Evolutionary conservation across 2,113 vertebrate genomes (phyloP), one percentile per base, ranked within the genome.

Genomic region (Lophius piscatorius): DNA sequence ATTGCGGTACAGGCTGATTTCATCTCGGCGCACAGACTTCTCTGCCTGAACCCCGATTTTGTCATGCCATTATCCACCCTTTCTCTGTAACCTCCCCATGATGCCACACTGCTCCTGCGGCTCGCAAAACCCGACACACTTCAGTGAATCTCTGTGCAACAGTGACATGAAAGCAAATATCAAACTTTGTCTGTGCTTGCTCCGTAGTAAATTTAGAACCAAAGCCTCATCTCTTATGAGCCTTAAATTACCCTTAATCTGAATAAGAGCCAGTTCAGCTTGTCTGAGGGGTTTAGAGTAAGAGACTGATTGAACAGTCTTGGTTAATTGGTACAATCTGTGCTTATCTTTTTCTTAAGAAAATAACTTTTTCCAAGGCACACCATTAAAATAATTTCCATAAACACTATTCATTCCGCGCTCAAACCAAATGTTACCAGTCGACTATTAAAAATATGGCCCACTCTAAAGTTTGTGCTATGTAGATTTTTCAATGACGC

Each of bases 321-420:
- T 61, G 45, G 24, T 29, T 40, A 23, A 65, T 14, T 18, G 49
- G 22, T 84, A 84, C 60, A 87, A 78, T 83, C 76, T 72, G 42
- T 68, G 11, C 38, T 64, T 57, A 9, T 47, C 18, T 24, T 42
- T 34, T 20, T 59, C 48, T 24, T 23, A 82, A 64, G 63, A 77
- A 82, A 75, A 83, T 76, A 63, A 54, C n/a, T 60, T 69, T 78
- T 68, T 65, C n/a, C 74, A 90, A 90, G 88, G 87, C 89, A 90
- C 89, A 69, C 85, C 76, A 65, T 82, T 70, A 68, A 70, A 82
- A 80, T 20, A 60, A 65, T 67, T 63, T 66, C 66, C 81, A 73
- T 71, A 68, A 77, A 66, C 62, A 65, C 78, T 0, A 8, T 46
- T 46, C 51, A 6, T 47, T 62, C 29, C 33, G 64, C 70, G 46